Conservation (phyloP, 2,888 invertebrate genomes). For the Hydrotaea cyrtoneurina region DNA sequence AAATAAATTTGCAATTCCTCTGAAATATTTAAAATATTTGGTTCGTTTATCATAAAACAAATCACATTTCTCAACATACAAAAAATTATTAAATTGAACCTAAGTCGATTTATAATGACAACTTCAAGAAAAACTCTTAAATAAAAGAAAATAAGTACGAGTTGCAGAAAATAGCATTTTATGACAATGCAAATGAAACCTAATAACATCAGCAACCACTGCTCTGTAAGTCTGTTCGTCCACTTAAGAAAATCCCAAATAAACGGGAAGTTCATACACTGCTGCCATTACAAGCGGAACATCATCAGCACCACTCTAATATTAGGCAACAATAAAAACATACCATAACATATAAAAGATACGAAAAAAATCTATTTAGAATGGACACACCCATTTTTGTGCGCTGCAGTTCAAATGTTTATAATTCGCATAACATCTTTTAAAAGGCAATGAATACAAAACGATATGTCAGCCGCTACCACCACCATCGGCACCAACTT, state of each 20-base stretch:
- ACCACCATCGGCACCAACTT: not conserved
- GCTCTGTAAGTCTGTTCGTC: no score
- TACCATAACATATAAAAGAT: slow-evolving; percentile 37
- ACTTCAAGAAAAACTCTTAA: no score
- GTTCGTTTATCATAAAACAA: no score
- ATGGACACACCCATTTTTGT: slow-evolving; percentile 53
- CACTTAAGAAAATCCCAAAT: not conserved
- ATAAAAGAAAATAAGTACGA: no score
- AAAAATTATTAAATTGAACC: no score
- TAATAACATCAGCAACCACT: not conserved
- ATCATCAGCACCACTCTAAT: not conserved
- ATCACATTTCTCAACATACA: no score
- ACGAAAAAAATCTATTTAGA: slow-evolving; percentile 42
- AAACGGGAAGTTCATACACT: not conserved
- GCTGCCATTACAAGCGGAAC: not conserved
- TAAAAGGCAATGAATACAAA: slow-evolving; percentile 48
- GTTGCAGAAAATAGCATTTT: no score
- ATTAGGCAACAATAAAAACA: slow-evolving; percentile 41
- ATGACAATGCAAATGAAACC: not conserved
- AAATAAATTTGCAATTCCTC: no score
- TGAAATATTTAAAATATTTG: no score
- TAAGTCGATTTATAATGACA: no score
- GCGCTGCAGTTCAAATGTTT: not conserved
- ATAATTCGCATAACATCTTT: slow-evolving; percentile 46
- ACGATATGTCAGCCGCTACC: not conserved